These are phyloP conservation scores for Microcebus murinus DNA, from an alignment of 2,113 vertebrate genomes.

Conservation along the genomic window DNA sequence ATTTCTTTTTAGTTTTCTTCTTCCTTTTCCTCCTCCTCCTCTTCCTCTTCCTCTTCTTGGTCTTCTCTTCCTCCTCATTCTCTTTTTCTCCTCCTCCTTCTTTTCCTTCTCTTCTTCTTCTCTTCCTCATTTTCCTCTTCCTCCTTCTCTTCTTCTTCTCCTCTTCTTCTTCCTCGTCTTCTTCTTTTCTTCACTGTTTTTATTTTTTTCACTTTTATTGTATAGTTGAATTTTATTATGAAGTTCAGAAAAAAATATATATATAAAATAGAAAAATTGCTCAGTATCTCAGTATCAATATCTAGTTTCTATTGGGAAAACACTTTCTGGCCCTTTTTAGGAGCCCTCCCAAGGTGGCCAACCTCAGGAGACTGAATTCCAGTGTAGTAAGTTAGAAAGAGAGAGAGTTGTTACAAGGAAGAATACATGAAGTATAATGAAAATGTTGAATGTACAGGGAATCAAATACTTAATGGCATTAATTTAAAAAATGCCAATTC, in stretches of 20 bases:
- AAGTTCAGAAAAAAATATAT: neutral
- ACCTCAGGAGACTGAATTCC: neutral
- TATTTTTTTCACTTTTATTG: neutral
- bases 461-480: neutral
- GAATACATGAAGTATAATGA: neutral
- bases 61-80: no score
- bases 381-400: neutral
- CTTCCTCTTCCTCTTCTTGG: no score
- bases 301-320: neutral
- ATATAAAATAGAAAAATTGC: neutral
- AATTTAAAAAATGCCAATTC: neutral
- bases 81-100: no score
- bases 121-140: neutral
- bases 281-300: neutral
- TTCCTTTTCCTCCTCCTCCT: no score
- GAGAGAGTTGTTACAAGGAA: neutral
- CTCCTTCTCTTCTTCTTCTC: neutral
- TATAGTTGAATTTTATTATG: neutral
- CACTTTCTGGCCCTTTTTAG: neutral
- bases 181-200: neutral
- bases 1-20: neutral
- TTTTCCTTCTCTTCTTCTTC: no score
- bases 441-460: neutral
- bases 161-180: no score
- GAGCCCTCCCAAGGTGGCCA: neutral